Conservation (phyloP, 2,888 invertebrate genomes). For the Dorcus hopei region DNA sequence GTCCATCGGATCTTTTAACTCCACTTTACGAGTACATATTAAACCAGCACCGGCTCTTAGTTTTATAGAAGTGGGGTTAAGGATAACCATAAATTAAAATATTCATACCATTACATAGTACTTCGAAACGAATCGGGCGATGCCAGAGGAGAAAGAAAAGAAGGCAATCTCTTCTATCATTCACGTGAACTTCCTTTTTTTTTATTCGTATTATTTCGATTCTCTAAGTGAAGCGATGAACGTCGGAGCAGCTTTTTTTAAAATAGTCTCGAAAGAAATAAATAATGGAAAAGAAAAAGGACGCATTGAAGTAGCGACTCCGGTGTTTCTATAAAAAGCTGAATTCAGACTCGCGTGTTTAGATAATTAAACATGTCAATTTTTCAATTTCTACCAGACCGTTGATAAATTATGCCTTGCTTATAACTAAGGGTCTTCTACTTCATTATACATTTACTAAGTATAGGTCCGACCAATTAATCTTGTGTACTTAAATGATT, state of each 20-base stretch:
- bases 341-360: conserved; percentile 23
- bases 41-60: conserved; percentile 39
- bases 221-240: too few species aligned
- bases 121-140: conserved; percentile 8
- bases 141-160: too few species aligned
- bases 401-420: conserved; percentile 35
- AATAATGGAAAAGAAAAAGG: too few species aligned
- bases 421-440: conserved; percentile 24
- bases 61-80: conserved; percentile 37
- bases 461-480: conserved; percentile 16
- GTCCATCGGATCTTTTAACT: conserved; percentile 37
- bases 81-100: conserved; percentile 39
- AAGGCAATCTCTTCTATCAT: too few species aligned
- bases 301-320: too few species aligned
- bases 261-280: too few species aligned
- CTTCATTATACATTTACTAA: conserved; percentile 20
- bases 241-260: too few species aligned
- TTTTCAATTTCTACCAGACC: conserved; percentile 36
- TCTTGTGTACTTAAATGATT: conserved; percentile 12
- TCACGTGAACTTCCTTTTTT: too few species aligned
- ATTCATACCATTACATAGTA: conserved; percentile 37
- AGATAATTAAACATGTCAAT: conserved; percentile 41
- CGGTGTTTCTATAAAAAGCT: not conserved
- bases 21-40: conserved; percentile 39
- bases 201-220: too few species aligned